Base-by-base conservation (phyloP, 2,113 vertebrate species). In the Dasypus novemcinctus region DNA sequence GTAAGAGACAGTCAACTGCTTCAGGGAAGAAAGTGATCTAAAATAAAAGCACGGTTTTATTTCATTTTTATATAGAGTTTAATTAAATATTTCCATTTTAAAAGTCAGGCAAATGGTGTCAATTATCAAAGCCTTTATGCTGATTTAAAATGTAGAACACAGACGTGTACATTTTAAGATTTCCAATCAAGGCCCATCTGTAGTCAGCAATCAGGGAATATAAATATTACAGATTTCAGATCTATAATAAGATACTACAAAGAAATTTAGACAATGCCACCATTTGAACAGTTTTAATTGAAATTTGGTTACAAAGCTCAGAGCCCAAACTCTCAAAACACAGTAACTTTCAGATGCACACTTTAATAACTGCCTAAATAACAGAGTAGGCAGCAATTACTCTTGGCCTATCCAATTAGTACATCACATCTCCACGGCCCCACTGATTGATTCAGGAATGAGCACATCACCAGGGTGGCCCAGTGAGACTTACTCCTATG, bases 11-110 rank as follows among this genome's bases (percentile, higher is more conserved):
- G 46, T 43, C 46, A 87, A 71, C 41, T 66, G 93, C 85, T 98
- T 87, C 94, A 95, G 81, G 94, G 88, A 95, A 90, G 54, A 96
- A 94, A 93, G 41, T 63, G 54, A 95, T 92, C 46, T 92, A 82
- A 80, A 96, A 97, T 72, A 87, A 93, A 94, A 96, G 87, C 76
- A 69, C 31, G 46, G 46, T 94, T 95, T 87, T 78, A 90, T 95
- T 96, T 95, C 87, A 93, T 87, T 93, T 90, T 93, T 72, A 57
- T 93, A 95, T 52, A 43, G 85, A 76, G 57, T 90, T 95, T 96
- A 95, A 97, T 90, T 96, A 96, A 96, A 94, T 95, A 93, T 94
- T 96, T 95, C 76, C 90, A 86, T 95, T 97, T 97, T 94, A 63
- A 86, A 97, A 97, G 93, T 91, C 63, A 96, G 43, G 64, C 87